phyloP scores from a whole-genome alignment of 1,140 invertebrate species.

The Calephelis nemesis region DNA sequence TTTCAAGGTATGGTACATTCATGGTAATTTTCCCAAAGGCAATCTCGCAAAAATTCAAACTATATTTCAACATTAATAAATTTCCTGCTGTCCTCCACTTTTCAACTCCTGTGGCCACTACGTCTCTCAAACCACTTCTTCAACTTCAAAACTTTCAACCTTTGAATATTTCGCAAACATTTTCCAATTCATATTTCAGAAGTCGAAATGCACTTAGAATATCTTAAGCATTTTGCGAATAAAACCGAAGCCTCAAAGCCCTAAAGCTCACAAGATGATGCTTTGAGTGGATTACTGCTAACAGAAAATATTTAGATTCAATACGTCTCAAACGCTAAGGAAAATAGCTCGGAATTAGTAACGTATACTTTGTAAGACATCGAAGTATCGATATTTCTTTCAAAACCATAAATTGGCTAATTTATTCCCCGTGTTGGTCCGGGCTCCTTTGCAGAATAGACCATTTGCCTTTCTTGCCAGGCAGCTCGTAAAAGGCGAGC shows the following conservation, averaged over 20 bases:
- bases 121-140: neutral
- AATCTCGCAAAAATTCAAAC: neutral
- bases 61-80: neutral
- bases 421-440: too few species aligned
- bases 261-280: constrained; percentile 17
- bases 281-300: constrained; percentile 17
- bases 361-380: neutral
- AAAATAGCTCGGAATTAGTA: constrained; percentile 11
- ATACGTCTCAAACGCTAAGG: constrained; percentile 14
- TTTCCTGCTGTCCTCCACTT: neutral
- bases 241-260: constrained; percentile 14
- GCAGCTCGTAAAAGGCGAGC: too few species aligned
- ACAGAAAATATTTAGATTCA: constrained; percentile 18
- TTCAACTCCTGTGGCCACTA: neutral
- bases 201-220: constrained; percentile 14
- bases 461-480: too few species aligned
- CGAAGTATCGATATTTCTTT: neutral
- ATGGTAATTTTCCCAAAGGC: too few species aligned
- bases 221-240: constrained; percentile 12
- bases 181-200: constrained; percentile 12
- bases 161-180: constrained; percentile 8
- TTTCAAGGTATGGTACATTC: too few species aligned
- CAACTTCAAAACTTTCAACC: constrained; percentile 11
- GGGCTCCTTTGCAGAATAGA: too few species aligned
- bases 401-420: too few species aligned